These are phyloP conservation scores for Psilanteris sp. DNA, from an alignment of 1,140 invertebrate species.

Conservation along the genomic window DNA sequence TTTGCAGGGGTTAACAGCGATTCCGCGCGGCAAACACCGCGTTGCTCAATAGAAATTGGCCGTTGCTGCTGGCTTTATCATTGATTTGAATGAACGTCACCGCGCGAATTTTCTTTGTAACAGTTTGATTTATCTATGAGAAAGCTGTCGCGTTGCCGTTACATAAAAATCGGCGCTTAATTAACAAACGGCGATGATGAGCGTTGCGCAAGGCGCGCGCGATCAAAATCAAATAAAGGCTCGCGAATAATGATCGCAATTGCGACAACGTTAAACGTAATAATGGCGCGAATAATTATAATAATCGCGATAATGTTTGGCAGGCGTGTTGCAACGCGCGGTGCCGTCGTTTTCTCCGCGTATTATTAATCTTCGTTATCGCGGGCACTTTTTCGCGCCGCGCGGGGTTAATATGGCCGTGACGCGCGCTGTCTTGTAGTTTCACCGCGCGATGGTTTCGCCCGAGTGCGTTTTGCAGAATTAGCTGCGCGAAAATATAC, in stretches of 20 bases:
- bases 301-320: conserved; percentile 16
- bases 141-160: conserved; percentile 5
- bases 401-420: conserved; percentile 46
- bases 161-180: conserved; percentile 54
- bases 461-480: conserved; percentile 51
- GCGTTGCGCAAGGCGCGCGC: conserved; percentile 21
- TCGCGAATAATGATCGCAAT: conserved; percentile 7
- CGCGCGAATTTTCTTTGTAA: neutral
- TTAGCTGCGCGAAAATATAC: conserved; percentile 54
- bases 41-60: no score
- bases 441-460: conserved; percentile 55
- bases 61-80: conserved; percentile 8
- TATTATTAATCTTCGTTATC: conserved; percentile 63
- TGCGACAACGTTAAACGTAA: conserved; percentile 29
- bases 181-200: conserved; percentile 43
- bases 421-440: conserved; percentile 59
- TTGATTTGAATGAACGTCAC: conserved; percentile 10
- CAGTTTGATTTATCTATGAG: conserved; percentile 33
- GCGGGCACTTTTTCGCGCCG: conserved; percentile 24
- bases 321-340: conserved; percentile 33
- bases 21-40: no score
- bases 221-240: conserved; percentile 38
- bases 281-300: conserved; percentile 24
- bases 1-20: neutral
- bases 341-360: conserved; percentile 33